Percentiles rank a stretch among this genome's conserved stretches.
Evolutionary conservation across 2,113 vertebrate genomes (phyloP).

Genomic region (Labeo catla): DNA sequence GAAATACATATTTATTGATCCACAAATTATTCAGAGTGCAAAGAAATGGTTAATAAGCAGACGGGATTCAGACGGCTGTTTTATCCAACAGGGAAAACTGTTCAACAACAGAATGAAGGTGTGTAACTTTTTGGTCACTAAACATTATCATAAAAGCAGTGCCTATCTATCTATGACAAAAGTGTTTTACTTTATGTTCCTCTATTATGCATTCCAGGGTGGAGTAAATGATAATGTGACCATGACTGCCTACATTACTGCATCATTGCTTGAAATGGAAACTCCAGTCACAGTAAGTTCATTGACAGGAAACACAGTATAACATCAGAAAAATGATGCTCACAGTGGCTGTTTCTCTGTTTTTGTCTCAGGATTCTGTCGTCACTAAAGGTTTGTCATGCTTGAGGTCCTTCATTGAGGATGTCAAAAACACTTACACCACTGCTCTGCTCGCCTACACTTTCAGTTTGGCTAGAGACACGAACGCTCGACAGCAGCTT

Average conservation of each 20-base stretch:
- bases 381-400: slow-evolving; percentile 77
- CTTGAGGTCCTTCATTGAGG: slow-evolving; percentile 59
- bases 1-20: slow-evolving; percentile 72
- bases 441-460: no score
- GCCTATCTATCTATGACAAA: background rate
- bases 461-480: no score
- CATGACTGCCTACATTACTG: slow-evolving; percentile 78
- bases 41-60: slow-evolving; percentile 71
- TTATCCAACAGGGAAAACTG: slow-evolving; percentile 74
- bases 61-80: slow-evolving; percentile 78
- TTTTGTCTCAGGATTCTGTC: slow-evolving; percentile 68
- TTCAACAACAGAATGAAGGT: slow-evolving; percentile 83
- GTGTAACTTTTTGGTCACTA: background rate
- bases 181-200: background rate
- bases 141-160: background rate
- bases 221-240: slow-evolving; percentile 81
- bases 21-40: slow-evolving; percentile 54
- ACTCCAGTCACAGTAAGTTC: slow-evolving; percentile 64
- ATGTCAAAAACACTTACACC: background rate
- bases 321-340: background rate
- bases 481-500: no score
- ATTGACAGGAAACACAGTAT: background rate
- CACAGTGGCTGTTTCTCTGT: background rate
- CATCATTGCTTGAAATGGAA: slow-evolving; percentile 74
- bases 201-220: slow-evolving; percentile 68